These are phyloP conservation scores for Drosophila ustulata DNA, from an alignment of 2,888 invertebrate species.

Conservation along the genomic window DNA sequence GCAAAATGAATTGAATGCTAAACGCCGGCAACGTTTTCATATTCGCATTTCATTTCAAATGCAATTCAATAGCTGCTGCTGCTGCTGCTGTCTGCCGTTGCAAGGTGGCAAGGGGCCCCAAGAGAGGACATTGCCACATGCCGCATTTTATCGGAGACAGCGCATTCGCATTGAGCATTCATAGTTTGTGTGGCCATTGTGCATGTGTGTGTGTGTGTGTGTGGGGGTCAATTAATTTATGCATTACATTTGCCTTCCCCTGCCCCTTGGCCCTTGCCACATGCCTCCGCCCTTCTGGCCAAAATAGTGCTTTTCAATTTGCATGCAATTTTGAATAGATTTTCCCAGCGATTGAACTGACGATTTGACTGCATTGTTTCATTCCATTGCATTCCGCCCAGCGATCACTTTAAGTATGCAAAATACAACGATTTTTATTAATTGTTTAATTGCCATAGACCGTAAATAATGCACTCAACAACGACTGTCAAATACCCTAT, in stretches of 20 bases:
- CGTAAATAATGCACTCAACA: neutral
- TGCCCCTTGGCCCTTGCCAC: too few species aligned
- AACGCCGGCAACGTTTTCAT: conserved; percentile 52
- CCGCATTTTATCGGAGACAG: conserved; percentile 54
- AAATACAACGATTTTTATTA: neutral
- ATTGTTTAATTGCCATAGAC: neutral
- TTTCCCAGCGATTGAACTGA: conserved; percentile 23
- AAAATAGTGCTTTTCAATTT: conserved; percentile 61
- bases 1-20: conserved; percentile 71
- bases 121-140: conserved; percentile 14
- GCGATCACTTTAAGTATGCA: conserved; percentile 14
- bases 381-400: conserved; percentile 23
- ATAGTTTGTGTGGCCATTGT: conserved; percentile 51
- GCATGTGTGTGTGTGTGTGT: conserved; percentile 9
- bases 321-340: conserved; percentile 51
- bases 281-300: too few species aligned
- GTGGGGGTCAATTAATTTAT: conserved; percentile 69
- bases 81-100: conserved; percentile 1
- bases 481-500: neutral
- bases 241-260: conserved; percentile 62
- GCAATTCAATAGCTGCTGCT: conserved; percentile 25
- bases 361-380: conserved; percentile 27
- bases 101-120: neutral
- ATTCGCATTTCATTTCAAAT: conserved; percentile 64
- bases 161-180: conserved; percentile 61